Evolutionary conservation across 2,113 vertebrate genomes (phyloP), one percentile per base, ranked within the genome.

Genomic region (Ascaphus truei): DNA sequence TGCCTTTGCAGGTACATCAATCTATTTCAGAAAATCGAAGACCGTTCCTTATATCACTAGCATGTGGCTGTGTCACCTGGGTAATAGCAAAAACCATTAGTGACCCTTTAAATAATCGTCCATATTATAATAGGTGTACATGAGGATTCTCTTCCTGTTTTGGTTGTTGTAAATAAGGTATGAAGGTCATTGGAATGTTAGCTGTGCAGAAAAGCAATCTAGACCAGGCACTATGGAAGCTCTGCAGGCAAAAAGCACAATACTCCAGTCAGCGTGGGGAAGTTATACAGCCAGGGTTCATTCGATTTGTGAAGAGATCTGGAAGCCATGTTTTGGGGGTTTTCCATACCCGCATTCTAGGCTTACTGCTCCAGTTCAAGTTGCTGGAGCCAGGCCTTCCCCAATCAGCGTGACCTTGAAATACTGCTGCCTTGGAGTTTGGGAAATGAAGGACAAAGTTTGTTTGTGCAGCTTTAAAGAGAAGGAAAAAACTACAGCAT

Each of bases 391-490:
- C 43, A 75, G 90, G 89, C 88, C 89, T 90, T 81, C 66, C 60
- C 80, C 77, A 78, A 64, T 84, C 83, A 80, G 73, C 85, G 91
- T 97, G 95, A 98, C 96, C 96, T 98, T 98, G 96, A 93, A 85
- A 91, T 83, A 82, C 83, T 83, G 83, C 84, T 75, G 88, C 89
- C 86, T 68, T 84, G 76, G 78, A 93, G 88, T 90, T 87, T 75
- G 16, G 34, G 75, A 68, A 85, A 83, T 80, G 89, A 94, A 95
- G 94, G 93, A 89, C 92, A 93, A 93, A 95, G 91, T 95, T 96
- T 92, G 80, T 85, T 88, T 60, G 71, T 69, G 68, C 75, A 80
- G 51, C 76, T 79, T 79, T 62, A 65, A 15, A 71, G 65, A 51
- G 58, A 33, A 6, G 31, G 43, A 41, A 41, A 41, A 41, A 41